Conservation (phyloP, 2,888 invertebrate species). For the Caenorhabditis angaria region DNA sequence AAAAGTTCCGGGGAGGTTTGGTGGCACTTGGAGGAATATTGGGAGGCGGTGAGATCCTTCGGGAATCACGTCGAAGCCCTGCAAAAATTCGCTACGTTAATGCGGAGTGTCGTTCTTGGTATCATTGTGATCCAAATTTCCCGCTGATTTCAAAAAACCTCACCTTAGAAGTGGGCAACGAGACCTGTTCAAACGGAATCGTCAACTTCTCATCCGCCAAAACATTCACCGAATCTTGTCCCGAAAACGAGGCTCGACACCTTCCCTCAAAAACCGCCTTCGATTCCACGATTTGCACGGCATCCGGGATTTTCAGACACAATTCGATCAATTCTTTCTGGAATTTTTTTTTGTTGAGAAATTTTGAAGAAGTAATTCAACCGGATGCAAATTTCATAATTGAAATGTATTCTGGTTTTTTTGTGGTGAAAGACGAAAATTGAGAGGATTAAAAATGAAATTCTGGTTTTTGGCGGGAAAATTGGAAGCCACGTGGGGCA, state of each 20-base stretch:
- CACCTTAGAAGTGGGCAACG: conserved; percentile 42
- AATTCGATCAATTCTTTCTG: conserved; percentile 51
- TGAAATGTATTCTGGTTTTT: not conserved
- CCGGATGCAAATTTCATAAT: not conserved
- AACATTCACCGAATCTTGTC: conserved; percentile 47
- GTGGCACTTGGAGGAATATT: conserved; percentile 37
- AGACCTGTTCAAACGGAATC: conserved; percentile 39
- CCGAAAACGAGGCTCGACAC: conserved; percentile 46
- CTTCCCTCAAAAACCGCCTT: conserved; percentile 52
- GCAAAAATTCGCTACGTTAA: not conserved
- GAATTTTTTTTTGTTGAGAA: too few species aligned
- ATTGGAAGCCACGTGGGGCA: too few species aligned
- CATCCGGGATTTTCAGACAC: conserved; percentile 41
- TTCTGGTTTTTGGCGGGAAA: not conserved
- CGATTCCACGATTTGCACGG: conserved; percentile 38
- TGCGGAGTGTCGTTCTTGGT: too few species aligned
- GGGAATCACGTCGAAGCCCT: conserved; percentile 45
- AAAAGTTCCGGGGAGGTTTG: conserved; percentile 50
- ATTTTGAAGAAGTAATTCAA: too few species aligned
- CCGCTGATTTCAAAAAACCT: not conserved
- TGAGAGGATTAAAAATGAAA: not conserved
- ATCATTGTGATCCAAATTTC: not conserved
- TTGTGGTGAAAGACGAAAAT: conserved; percentile 4
- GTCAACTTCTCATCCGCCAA: conserved; percentile 36
- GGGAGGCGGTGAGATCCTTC: conserved; percentile 45